Evolutionary conservation across 2,888 invertebrate genomes (phyloP), one percentile per base, ranked within the genome.

Genomic region (Calameuta pallipes): DNA sequence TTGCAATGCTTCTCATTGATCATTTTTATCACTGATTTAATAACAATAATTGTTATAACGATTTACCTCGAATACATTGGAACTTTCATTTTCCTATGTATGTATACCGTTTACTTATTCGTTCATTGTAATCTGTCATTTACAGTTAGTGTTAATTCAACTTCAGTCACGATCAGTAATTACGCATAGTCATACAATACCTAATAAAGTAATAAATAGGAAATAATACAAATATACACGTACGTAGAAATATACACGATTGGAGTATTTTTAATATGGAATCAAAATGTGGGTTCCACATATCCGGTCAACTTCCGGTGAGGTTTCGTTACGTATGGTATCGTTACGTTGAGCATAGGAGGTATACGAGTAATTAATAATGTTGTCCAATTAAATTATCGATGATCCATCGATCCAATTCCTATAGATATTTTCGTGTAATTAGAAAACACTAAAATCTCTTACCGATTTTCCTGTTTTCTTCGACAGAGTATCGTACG

Each of bases 401-500:
- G 35, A 31, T 74, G 33, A 33, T 6, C 15, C 15, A 15, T 15
- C 33, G 9, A 13, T 79, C 70, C 77, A 76, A 77, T 77, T 79
- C 75, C 4, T 11, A 71, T 11, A 71, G n/a, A 69, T 35, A 31
- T 23, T 69, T 36, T 76, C 71, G 15, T 12, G 23, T 6, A 41
- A 23, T 9, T 41, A 15, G 6, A 41, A 15, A 56, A 56, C 6
- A 23, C 23, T 56, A 56, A 56, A 56, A 23, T 56, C 41, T 74
- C 77, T 81, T 80, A 88, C 89, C 87, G 87, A 85, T 85, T 89
- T 77, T 85, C 85, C 34, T 82, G 85, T 78, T 82, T 83, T 80
- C 87, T 86, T 79, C 88, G 84, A 78, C 89, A 90, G 31, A 90
- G 82, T 69, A 90, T 79, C 41, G 86, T 87, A 68, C 86, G 84